Base-by-base conservation (phyloP, 2,888 invertebrate species). In the Trisateles emortualis region DNA sequence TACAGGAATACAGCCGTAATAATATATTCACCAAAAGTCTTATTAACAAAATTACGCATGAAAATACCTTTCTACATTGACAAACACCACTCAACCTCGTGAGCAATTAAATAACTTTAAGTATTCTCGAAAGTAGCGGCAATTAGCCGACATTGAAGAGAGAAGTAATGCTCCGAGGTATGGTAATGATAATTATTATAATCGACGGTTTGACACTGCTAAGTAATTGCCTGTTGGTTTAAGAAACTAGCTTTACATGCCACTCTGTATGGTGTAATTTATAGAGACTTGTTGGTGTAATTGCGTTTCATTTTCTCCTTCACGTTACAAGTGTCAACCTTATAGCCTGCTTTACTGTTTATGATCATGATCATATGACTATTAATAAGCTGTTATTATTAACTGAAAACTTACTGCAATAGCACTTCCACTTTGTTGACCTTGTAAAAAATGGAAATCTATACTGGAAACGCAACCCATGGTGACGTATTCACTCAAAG, bases 111-210 rank as follows among this genome's bases (percentile, higher is more conserved):
- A 65, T 61, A 58, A 68, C 57, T 52, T 66, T 60, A 45, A 57
- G 35, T 29, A 38, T 49, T 52, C 51, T 53, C 43, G 67, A 69
- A 69, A 69, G 64, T 64, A 41, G 53, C n/a, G n/a, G 56, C 48
- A 69, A 69, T 68, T 68, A 69, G 30, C 42, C 50, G 51, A 53
- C 64, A 50, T 63, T 63, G 51, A 49, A 50, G 39, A 52, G 52
- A 57, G 63, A 59, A 56, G 53, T 68, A 56, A 59, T 52, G 50
- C 47, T 5, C 38, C 44, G 51, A 46, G 56, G 40, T 59, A 64
- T 67, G 64, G 52, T 59, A 69, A 69, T 64, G 52, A 69, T 64
- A 67, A 69, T 70, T 67, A 67, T 70, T 64, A 53, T 69, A 69
- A 69, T 64, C 67, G 58, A 64, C 46, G 48, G 41, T 38, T 67